phyloP scores from a whole-genome alignment of 2,888 invertebrate genomes.

The Tetropium fuscum region DNA sequence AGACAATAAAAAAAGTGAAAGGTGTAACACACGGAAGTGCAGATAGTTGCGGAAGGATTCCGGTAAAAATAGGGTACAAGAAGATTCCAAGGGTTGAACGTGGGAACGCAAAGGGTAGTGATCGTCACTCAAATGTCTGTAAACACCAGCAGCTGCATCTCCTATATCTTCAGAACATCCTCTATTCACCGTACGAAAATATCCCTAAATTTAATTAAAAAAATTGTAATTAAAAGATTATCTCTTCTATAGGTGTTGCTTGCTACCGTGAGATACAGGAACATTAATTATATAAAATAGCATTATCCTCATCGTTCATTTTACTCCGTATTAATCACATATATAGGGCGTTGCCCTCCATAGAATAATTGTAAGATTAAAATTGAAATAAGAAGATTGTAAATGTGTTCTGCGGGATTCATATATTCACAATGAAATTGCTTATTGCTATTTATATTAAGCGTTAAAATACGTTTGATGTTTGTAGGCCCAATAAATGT shows the following conservation, averaged over 20 bases:
- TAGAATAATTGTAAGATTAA: too few species aligned
- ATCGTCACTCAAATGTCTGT: constrained; percentile 51
- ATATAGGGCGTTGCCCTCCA: too few species aligned
- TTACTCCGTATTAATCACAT: too few species aligned
- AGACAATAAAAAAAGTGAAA: constrained; percentile 42
- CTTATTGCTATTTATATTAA: too few species aligned
- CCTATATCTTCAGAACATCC: constrained; percentile 27
- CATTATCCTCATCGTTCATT: too few species aligned
- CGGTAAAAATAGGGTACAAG: constrained; percentile 60
- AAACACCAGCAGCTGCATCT: constrained; percentile 52
- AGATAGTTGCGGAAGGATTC: constrained; percentile 63
- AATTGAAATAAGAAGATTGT: too few species aligned
- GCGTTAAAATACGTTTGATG: neutral
- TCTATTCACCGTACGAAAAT: constrained; percentile 33
- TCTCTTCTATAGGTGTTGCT: constrained; percentile 26
- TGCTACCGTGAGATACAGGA: constrained; percentile 9
- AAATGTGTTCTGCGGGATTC: too few species aligned
- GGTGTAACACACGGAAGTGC: constrained; percentile 61
- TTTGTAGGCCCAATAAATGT: too few species aligned
- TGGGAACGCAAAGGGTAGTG: constrained; percentile 61
- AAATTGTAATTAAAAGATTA: constrained; percentile 51
- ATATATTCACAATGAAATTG: too few species aligned
- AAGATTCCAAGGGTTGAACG: constrained; percentile 61
- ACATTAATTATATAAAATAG: constrained; percentile 9
- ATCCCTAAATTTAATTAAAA: constrained; percentile 44